Base-by-base conservation (phyloP, 2,888 invertebrate species). In the Spilosoma lubricipeda region DNA sequence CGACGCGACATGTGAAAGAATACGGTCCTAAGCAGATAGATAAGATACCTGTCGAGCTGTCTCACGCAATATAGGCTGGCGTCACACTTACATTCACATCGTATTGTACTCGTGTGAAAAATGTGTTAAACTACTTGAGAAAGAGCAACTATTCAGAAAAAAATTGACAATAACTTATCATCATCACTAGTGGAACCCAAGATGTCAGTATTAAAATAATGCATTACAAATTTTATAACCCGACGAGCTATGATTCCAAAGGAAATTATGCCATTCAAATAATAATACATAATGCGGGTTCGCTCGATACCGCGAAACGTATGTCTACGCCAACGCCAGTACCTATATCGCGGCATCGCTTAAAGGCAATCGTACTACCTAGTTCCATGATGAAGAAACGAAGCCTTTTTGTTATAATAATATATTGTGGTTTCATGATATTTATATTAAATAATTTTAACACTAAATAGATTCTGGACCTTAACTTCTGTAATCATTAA, bases 211-310 rank as follows among this genome's bases (percentile, higher is more conserved):
- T 90, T 88, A 90, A 92, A 93, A 91, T 90, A 92, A 90, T 87
- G 90, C 91, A 93, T 93, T 92, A 90, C 90, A 88, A 92, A 91
- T 92, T 92, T 93, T 91, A 93, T 93, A 92, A 90, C 89, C 86
- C 83, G 79, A 85, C 88, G 88, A 91, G 91, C 91, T 93, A 92
- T 91, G 91, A 92, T 92, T 92, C 88, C 88, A 87, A 81, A 91
- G 91, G 90, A 93, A 94, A 93, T 94, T 93, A 92, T 94, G 91
- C 93, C 93, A 94, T 95, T 94, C 91, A 89, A 90, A 91, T 94
- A 95, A 95, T 95, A 93, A 94, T 89, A 92, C 92, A 90, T 94
- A 95, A 95, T 95, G 92, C 91, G 90, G 90, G 92, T 82, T 89
- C 88, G 88, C 87, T 90, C 89, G 90, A 91, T 90, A 89, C 85